Percentiles rank a stretch among this genome's conserved stretches.
These are phyloP conservation scores for Clusia tigrina DNA, from an alignment of 2,888 invertebrate species.

Conservation along the genomic window DNA sequence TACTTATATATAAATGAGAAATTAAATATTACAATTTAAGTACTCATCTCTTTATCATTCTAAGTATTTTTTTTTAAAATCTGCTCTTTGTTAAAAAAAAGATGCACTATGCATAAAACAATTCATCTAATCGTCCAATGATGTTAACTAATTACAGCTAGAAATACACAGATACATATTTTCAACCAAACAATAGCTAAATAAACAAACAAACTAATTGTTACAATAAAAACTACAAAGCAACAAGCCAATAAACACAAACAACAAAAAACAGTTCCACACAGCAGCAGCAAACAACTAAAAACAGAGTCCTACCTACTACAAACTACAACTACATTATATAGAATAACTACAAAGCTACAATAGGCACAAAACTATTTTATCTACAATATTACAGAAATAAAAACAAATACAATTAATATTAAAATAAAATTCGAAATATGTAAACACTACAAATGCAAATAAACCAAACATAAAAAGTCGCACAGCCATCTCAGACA, in stretches of 20 bases:
- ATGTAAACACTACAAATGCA: no score
- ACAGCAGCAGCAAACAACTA: conserved; percentile 2
- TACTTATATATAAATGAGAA: no score
- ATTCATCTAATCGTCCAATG: conserved; percentile 19
- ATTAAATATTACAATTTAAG: no score
- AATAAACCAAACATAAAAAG: conserved; percentile 28
- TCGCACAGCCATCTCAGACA: neutral
- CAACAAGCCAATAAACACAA: neutral
- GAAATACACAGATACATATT: conserved; percentile 15
- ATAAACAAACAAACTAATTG: conserved; percentile 19
- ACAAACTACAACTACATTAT: neutral
- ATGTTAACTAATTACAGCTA: conserved; percentile 28
- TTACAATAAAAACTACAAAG: conserved; percentile 10
- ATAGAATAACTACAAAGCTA: conserved; percentile 19
- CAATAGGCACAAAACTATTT: conserved; percentile 26
- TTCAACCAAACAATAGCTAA: conserved; percentile 24
- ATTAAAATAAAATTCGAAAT: no score
- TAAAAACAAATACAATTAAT: conserved; percentile 13
- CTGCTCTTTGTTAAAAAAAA: no score
- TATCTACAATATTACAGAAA: conserved; percentile 20
- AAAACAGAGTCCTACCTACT: neutral
- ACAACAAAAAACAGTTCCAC: conserved; percentile 13
- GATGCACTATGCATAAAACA: no score
- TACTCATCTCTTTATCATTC: no score
- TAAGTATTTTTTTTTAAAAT: no score